These are phyloP conservation scores for Oreocharis arfaki DNA, from an alignment of 2,113 vertebrate species.

Conservation along the genomic window DNA sequence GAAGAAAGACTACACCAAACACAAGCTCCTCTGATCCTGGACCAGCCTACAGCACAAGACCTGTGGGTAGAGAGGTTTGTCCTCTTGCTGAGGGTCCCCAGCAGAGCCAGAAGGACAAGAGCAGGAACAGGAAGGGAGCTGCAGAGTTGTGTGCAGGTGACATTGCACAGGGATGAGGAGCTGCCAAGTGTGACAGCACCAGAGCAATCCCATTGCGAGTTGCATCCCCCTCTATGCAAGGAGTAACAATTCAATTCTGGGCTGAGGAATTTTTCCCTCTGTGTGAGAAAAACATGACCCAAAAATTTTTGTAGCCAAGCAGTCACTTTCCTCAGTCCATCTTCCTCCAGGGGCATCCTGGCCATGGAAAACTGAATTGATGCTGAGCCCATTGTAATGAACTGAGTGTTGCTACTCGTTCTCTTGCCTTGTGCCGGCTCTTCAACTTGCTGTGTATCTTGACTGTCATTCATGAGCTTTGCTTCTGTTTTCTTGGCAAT, in stretches of 20 bases:
- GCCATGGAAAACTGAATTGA: neutral
- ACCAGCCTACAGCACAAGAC: neutral
- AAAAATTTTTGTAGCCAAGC: neutral
- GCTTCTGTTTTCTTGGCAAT: neutral
- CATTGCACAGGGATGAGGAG: neutral
- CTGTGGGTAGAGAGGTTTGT: neutral
- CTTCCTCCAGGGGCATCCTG: neutral
- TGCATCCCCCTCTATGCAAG: neutral
- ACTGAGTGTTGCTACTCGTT: neutral
- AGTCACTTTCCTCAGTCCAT: neutral
- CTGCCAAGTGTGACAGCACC: fast-evolving
- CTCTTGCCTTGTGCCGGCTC: neutral
- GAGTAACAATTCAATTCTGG: neutral
- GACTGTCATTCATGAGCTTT: neutral
- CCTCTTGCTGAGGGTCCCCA: neutral
- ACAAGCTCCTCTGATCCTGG: neutral
- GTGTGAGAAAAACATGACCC: neutral
- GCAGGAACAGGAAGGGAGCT: fast-evolving
- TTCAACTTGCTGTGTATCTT: neutral
- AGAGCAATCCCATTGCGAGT: neutral
- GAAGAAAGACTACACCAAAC: neutral
- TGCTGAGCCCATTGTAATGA: neutral
- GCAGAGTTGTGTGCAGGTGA: neutral
- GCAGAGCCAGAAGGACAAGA: neutral
- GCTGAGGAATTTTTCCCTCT: neutral